phyloP scores from a whole-genome alignment of 2,797 vertebrate species.

The Lates japonicus region DNA sequence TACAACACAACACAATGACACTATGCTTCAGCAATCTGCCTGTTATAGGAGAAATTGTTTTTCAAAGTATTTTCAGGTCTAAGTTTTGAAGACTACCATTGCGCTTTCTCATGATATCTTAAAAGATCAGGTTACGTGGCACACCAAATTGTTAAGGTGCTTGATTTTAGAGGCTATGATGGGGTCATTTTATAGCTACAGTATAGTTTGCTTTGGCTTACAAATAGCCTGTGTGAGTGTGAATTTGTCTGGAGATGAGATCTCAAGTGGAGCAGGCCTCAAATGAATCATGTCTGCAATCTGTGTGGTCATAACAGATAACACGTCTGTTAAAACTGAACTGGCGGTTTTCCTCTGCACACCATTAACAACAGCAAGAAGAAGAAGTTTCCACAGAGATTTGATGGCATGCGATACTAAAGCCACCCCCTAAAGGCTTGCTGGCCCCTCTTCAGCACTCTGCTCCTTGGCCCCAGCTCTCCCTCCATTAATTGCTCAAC shows the following conservation, averaged over 20 bases:
- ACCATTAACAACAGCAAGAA: slow-evolving; percentile 44
- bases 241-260: slow-evolving; percentile 19
- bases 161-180: not conserved
- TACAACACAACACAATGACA: slow-evolving; percentile 6
- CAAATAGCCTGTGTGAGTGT: not conserved
- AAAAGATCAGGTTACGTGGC: not conserved
- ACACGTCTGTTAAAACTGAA: slow-evolving; percentile 33
- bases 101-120: not conserved
- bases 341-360: slow-evolving; percentile 38
- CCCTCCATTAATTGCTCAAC: slow-evolving; percentile 63
- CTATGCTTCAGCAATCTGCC: not conserved
- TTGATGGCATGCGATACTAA: slow-evolving; percentile 63
- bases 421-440: slow-evolving; percentile 50
- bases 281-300: slow-evolving; percentile 25
- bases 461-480: slow-evolving; percentile 46
- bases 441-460: slow-evolving; percentile 53
- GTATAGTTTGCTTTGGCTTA: not conserved
- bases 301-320: slow-evolving; percentile 37
- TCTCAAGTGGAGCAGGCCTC: not conserved
- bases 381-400: slow-evolving; percentile 68
- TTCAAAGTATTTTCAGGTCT: not conserved
- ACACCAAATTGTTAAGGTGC: not conserved
- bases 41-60: not conserved
- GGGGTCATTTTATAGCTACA: not conserved
- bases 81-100: not conserved